These are phyloP conservation scores for Anas platyrhynchos DNA, from an alignment of 2,113 vertebrate species.

Conservation along the genomic window DNA sequence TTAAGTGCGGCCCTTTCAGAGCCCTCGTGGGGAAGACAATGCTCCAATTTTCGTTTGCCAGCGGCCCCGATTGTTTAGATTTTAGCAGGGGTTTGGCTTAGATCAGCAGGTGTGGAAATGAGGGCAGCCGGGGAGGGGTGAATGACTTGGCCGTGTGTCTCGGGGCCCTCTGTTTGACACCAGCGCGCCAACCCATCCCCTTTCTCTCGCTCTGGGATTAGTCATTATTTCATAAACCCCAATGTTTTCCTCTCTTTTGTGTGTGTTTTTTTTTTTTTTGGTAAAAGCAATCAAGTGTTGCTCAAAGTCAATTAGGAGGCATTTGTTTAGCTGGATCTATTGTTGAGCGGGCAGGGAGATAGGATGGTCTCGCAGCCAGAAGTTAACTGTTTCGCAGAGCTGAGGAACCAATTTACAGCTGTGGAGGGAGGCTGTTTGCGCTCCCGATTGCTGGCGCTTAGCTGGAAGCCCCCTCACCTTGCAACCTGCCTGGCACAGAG, in stretches of 20 bases:
- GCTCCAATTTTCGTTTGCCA: conserved; percentile 69
- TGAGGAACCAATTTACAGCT: conserved; percentile 45
- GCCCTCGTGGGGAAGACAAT: conserved; percentile 71
- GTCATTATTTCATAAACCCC: conserved; percentile 70
- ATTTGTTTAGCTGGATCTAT: conserved; percentile 72
- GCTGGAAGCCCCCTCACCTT: conserved; percentile 32
- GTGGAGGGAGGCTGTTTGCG: conserved; percentile 39
- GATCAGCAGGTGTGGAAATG: conserved; percentile 77
- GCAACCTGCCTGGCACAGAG: not conserved
- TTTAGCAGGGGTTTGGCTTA: conserved; percentile 72
- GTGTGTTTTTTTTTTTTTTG: conserved; percentile 62
- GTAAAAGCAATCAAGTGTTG: conserved; percentile 72
- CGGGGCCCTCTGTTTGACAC: conserved; percentile 65
- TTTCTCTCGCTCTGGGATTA: conserved; percentile 69
- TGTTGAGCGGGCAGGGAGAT: conserved; percentile 60
- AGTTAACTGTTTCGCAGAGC: conserved; percentile 46
- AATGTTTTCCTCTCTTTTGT: conserved; percentile 65
- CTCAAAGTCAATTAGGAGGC: conserved; percentile 71
- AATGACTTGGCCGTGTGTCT: conserved; percentile 58
- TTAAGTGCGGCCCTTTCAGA: conserved; percentile 68
- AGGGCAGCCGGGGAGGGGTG: conserved; percentile 65
- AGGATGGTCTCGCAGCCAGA: conserved; percentile 41
- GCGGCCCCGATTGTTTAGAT: conserved; percentile 66
- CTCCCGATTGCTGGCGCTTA: not conserved
- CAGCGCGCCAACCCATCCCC: conserved; percentile 50